Conservation (phyloP, 2,888 invertebrate genomes). For the Escarpia spicata region DNA sequence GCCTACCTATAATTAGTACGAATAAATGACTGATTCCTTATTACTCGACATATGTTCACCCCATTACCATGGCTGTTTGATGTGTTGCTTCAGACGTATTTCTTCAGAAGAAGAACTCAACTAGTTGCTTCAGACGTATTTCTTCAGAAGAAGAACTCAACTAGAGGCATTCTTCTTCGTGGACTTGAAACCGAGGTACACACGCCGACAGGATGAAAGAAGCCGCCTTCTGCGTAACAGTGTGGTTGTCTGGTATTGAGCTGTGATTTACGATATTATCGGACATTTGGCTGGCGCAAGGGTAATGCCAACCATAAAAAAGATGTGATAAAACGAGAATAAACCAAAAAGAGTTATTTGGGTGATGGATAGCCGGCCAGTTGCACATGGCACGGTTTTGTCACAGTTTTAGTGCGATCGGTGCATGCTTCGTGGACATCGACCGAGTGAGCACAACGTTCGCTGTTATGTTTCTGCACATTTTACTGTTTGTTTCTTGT, state of each 20-base stretch:
- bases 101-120: background rate
- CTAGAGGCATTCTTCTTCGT: background rate
- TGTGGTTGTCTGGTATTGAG: background rate
- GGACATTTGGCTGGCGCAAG: background rate
- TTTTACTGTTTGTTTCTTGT: constrained; percentile 16
- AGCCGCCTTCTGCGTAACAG: background rate
- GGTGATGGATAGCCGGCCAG: background rate
- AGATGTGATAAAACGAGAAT: background rate
- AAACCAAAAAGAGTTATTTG: background rate
- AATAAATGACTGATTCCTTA: background rate
- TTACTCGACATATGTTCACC: background rate
- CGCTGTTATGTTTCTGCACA: background rate
- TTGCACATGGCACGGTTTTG: background rate
- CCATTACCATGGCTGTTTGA: background rate
- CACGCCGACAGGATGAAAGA: background rate
- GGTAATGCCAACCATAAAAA: background rate
- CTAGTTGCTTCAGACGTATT: too few relatives aligned
- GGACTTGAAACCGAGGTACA: background rate
- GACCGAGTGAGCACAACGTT: background rate
- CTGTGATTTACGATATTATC: background rate
- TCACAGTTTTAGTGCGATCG: constrained; percentile 16
- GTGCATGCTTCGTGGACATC: background rate
- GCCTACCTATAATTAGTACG: too few relatives aligned
- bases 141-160: background rate
- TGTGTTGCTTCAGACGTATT: background rate